Percentiles rank a stretch among this genome's conserved stretches.
phyloP scores from a whole-genome alignment of 2,113 vertebrate genomes.

The Helogale parvula region DNA sequence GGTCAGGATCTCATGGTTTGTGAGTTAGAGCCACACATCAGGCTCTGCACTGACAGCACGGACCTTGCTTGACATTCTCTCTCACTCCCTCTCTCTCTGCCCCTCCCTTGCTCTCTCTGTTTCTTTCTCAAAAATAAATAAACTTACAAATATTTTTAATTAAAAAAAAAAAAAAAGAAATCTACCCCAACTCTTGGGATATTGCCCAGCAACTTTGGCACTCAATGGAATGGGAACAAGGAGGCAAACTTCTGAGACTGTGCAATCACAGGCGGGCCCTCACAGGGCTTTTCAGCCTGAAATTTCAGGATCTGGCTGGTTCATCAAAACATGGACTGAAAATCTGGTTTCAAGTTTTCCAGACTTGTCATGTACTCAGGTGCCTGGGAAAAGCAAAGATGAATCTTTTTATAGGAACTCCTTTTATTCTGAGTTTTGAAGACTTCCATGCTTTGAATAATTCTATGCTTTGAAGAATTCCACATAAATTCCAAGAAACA shows the following conservation, averaged over 20 bases:
- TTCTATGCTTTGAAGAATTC: neutral
- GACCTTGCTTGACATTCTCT: too few relatives aligned
- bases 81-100: too few relatives aligned
- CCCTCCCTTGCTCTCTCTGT: too few relatives aligned
- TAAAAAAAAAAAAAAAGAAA: neutral
- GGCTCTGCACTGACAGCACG: too few relatives aligned
- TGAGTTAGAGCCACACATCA: too few relatives aligned
- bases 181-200: neutral
- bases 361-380: neutral
- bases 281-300: neutral
- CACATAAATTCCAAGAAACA: neutral
- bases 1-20: too few relatives aligned
- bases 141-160: too few relatives aligned
- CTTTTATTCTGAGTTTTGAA: constrained; percentile 22
- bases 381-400: neutral
- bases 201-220: neutral
- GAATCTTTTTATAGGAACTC: neutral
- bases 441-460: constrained; percentile 17
- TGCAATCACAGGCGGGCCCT: neutral
- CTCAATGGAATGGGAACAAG: neutral
- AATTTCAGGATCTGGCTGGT: neutral
- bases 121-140: too few relatives aligned
- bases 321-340: neutral
- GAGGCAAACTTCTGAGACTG: neutral
- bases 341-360: neutral